A percentile compares a stretch with the other conserved stretches of the same genome.
Evolutionary conservation across 1,140 invertebrate genomes (phyloP).

Genomic region (Cyrtorhinus lividipennis): DNA sequence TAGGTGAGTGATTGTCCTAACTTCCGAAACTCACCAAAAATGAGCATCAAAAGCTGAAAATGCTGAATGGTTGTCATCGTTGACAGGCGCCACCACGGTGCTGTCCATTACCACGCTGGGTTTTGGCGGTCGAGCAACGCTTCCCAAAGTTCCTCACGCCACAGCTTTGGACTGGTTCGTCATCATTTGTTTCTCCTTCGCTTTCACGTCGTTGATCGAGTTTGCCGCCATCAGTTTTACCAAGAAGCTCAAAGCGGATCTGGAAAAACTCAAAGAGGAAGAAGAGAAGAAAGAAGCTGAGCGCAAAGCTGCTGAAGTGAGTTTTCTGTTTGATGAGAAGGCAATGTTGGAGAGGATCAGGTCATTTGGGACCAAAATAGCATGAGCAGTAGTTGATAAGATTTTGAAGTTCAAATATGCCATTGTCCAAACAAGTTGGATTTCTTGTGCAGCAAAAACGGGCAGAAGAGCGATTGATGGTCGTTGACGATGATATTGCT

Average conservation of each 20-base stretch:
- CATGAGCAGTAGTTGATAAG: neutral
- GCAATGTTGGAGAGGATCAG: no score
- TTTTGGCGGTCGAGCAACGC: constrained; percentile 39
- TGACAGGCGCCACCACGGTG: constrained; percentile 45
- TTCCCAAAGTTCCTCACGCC: constrained; percentile 42
- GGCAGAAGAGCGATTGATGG: no score
- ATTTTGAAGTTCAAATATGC: no score
- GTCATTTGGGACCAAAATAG: neutral
- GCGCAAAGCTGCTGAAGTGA: neutral
- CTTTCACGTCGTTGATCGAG: constrained; percentile 43
- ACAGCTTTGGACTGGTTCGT: constrained; percentile 47
- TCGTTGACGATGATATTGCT: neutral
- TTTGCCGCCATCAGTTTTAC: constrained; percentile 46
- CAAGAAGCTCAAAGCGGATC: constrained; percentile 34
- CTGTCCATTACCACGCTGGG: constrained; percentile 43
- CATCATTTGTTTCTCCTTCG: constrained; percentile 42
- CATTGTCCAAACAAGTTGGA: constrained; percentile 9
- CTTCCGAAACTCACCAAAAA: no score
- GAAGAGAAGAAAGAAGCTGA: constrained; percentile 18
- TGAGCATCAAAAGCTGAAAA: no score
- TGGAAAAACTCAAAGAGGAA: constrained; percentile 28
- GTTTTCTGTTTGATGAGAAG: neutral
- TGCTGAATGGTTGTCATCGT: no score
- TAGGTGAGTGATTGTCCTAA: no score
- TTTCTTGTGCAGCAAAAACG: no score